These are phyloP conservation scores for Aleiodes alternator DNA, from an alignment of 2,888 invertebrate genomes.

Conservation along the genomic window DNA sequence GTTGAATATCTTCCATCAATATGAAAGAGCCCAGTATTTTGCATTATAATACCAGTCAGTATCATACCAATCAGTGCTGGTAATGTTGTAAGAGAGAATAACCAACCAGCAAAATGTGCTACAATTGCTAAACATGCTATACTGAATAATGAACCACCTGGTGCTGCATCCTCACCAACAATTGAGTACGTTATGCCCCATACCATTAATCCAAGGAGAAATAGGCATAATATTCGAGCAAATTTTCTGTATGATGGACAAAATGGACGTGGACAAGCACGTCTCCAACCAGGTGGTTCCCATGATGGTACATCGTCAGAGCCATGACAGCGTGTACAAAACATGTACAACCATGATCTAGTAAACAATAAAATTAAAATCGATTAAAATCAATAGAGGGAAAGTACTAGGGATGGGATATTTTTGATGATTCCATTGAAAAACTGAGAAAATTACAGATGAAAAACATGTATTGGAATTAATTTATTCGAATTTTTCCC, in stretches of 20 bases:
- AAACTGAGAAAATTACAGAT: not conserved
- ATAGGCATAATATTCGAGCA: slow-evolving; percentile 84
- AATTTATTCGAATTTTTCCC: not conserved
- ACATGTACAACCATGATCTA: slow-evolving; percentile 90
- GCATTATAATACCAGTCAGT: slow-evolving; percentile 85
- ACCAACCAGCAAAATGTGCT: slow-evolving; percentile 89
- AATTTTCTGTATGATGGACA: slow-evolving; percentile 91
- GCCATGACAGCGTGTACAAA: slow-evolving; percentile 89
- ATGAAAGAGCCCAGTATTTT: slow-evolving; percentile 85
- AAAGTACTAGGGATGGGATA: not conserved
- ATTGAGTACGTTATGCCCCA: slow-evolving; percentile 88
- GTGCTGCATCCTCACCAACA: slow-evolving; percentile 86
- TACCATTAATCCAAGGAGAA: slow-evolving; percentile 83
- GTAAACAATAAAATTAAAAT: not conserved
- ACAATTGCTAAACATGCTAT: slow-evolving; percentile 85
- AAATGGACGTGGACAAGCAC: slow-evolving; percentile 88
- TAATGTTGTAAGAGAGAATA: slow-evolving; percentile 86
- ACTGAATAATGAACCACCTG: slow-evolving; percentile 89
- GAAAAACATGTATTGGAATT: not conserved
- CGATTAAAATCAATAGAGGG: not conserved
- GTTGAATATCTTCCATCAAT: slow-evolving; percentile 82
- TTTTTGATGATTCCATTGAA: not conserved
- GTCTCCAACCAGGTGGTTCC: slow-evolving; percentile 89
- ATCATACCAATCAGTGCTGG: slow-evolving; percentile 93
- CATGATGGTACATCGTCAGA: slow-evolving; percentile 83